phyloP scores from a whole-genome alignment of 2,797 vertebrate genomes.

The Gymnocypris eckloni region DNA sequence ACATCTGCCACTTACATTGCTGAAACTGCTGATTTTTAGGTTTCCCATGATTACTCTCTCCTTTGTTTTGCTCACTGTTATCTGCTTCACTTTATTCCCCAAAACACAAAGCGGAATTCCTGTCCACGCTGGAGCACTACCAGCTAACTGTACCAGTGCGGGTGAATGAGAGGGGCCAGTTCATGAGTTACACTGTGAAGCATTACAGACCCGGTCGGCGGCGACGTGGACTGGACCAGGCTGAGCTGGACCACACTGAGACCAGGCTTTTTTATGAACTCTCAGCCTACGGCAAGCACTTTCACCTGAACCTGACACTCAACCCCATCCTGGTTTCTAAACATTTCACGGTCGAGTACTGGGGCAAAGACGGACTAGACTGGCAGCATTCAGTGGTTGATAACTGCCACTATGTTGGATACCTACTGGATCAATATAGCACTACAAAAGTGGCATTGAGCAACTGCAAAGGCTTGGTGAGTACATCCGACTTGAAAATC shows the following conservation, averaged over 20 bases:
- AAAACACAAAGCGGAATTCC: constrained; percentile 93
- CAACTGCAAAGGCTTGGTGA: constrained; percentile 98
- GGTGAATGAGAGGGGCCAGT: constrained; percentile 93
- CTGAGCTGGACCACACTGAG: constrained; percentile 81
- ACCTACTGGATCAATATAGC: constrained; percentile 88
- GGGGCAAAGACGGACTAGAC: constrained; percentile 91
- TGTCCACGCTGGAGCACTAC: constrained; percentile 98
- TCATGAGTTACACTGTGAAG: constrained; percentile 98
- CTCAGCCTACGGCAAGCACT: constrained; percentile 97
- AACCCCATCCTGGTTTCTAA: constrained; percentile 94
- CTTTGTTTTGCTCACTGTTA: constrained; percentile 71
- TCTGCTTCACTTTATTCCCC: constrained; percentile 66
- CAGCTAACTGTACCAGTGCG: constrained; percentile 94
- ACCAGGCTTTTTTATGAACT: constrained; percentile 95
- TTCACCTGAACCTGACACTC: constrained; percentile 96
- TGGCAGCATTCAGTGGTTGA: constrained; percentile 91
- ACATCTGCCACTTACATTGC: background rate
- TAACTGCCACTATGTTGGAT: constrained; percentile 96
- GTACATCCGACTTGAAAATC: constrained; percentile 68
- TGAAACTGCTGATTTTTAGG: background rate
- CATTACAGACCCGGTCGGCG: constrained; percentile 89
- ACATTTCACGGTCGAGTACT: constrained; percentile 97
- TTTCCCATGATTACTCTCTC: constrained; percentile 64
- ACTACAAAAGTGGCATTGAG: constrained; percentile 95
- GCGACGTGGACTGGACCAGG: constrained; percentile 84